A percentile compares a stretch with the other conserved stretches of the same genome.
Conservation (phyloP, 2,888 invertebrate genomes). For the Eupeodes latifasciatus region DNA sequence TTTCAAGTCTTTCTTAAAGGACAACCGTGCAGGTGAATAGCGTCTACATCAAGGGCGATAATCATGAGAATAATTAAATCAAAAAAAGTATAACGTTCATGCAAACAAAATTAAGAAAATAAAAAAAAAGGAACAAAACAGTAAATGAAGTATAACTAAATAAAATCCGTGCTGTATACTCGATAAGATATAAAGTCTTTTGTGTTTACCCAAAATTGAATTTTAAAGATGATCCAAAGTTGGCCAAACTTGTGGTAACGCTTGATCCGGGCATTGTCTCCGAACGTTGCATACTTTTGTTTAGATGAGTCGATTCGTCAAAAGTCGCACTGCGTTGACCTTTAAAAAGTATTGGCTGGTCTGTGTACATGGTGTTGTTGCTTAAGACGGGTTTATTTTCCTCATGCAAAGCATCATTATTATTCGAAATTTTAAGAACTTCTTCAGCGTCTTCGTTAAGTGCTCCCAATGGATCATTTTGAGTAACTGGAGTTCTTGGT, state of each 20-base stretch:
- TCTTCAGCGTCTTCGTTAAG: conserved; percentile 84
- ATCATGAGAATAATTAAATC: conserved; percentile 77
- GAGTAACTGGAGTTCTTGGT: conserved; percentile 93
- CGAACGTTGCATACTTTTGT: conserved; percentile 87
- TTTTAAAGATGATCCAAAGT: conserved; percentile 92
- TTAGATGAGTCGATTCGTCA: conserved; percentile 85
- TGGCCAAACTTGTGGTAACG: conserved; percentile 91
- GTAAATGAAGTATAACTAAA: conserved; percentile 47
- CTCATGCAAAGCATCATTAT: conserved; percentile 64
- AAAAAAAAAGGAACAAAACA: conserved; percentile 64
- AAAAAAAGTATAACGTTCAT: conserved; percentile 68
- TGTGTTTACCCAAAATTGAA: conserved; percentile 91
- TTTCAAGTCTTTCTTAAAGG: conserved; percentile 93
- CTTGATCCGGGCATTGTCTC: conserved; percentile 90
- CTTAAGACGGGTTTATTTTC: conserved; percentile 69
- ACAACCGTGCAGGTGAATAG: conserved; percentile 92
- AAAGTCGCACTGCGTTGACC: conserved; percentile 86
- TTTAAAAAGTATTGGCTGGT: conserved; percentile 89
- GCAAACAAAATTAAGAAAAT: conserved; percentile 72
- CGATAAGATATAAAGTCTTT: conserved; percentile 23
- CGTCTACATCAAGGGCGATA: conserved; percentile 87
- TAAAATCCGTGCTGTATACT: conserved; percentile 48
- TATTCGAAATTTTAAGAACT: conserved; percentile 78
- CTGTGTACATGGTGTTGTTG: conserved; percentile 85
- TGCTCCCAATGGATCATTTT: conserved; percentile 96